Base-by-base conservation (phyloP, 2,797 vertebrate genomes). In the Acipenser oxyrinchus region DNA sequence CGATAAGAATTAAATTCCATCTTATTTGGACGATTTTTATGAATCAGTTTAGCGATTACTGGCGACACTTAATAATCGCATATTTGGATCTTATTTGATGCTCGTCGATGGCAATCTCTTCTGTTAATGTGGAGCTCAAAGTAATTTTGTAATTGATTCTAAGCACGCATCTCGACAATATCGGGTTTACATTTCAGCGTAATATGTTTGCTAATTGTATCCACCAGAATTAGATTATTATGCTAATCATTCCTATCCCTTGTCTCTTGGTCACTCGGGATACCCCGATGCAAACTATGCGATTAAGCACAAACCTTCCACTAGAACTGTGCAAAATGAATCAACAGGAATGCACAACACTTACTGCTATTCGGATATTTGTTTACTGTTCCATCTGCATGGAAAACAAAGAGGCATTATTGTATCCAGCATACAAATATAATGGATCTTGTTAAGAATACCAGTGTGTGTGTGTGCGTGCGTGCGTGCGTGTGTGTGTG, bases 131-230 rank as follows among this genome's bases (percentile, higher is more conserved):
- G 93, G 92, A 98, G 93, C 92, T 95, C 91, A 91, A 91, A 95
- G 95, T 99, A 94, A 98, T 99, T 99, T 97, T 95, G 95, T 98
- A 98, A 99, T 99, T 99, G 96, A 98, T 99, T 96, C 94, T 89
- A 92, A 93, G 92, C 92, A 81, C 86, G 86, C 89, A 83, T 91
- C 87, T 88, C 81, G 82, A 91, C 86, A 93, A 92, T 93, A 91
- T 92, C 90, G 87, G 89, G 86, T 87, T 90, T 88, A 88, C 90
- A 88, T 94, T 92, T 77, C 88, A 91, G 92, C 93, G 91, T 91
- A 93, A 94, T 95, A 96, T 92, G 92, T 95, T 93, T 96, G 93
- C 94, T 98, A 96, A 99, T 98, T 95, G 95, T 90, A 95, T 96
- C 93, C 93, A 90, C 87, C 81, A 91, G 89, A 98, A 98, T 94